Conservation (phyloP, 2,888 invertebrate genomes). For the Drosophila longiperda region DNA sequence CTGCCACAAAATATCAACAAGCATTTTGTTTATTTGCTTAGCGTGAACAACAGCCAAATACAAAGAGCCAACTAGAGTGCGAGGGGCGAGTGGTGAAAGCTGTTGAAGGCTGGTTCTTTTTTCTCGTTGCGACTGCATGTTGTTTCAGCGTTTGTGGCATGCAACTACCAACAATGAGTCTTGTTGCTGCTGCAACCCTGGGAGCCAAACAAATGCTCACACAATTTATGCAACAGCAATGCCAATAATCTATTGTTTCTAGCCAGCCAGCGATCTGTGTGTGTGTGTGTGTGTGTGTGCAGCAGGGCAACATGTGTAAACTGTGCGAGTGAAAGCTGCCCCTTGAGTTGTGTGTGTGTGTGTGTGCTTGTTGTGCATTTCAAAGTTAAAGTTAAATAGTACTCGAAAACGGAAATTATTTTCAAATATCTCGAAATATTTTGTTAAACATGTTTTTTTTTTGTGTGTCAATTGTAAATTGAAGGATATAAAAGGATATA, state of each 20-base stretch:
- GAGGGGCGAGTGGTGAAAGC: neutral
- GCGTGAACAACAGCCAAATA: conserved; percentile 64
- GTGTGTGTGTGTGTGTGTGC: conserved; percentile 6
- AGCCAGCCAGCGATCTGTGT: conserved; percentile 14
- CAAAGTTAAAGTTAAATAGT: conserved; percentile 31
- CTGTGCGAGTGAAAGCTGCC: conserved; percentile 52
- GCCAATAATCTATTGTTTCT: conserved; percentile 69
- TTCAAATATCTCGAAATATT: conserved; percentile 42
- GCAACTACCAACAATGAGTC: conserved; percentile 60
- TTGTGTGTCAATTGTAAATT: neutral
- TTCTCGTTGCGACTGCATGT: conserved; percentile 69
- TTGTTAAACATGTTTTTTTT: conserved; percentile 28
- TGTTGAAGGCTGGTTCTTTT: conserved; percentile 23
- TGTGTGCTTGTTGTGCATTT: conserved; percentile 14
- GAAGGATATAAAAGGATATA: neutral
- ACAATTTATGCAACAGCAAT: conserved; percentile 76
- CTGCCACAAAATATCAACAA: conserved; percentile 81
- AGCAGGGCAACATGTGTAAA: conserved; percentile 49
- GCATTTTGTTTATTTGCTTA: conserved; percentile 80
- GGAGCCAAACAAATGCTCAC: conserved; percentile 51
- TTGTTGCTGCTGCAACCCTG: conserved; percentile 30
- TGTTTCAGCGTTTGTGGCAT: conserved; percentile 81
- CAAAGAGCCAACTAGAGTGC: conserved; percentile 43
- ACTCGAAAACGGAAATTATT: conserved; percentile 25
- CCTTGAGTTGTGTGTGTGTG: conserved; percentile 20